These are phyloP conservation scores for Campaea margaritaria DNA, from an alignment of 2,888 invertebrate species.

Conservation along the genomic window DNA sequence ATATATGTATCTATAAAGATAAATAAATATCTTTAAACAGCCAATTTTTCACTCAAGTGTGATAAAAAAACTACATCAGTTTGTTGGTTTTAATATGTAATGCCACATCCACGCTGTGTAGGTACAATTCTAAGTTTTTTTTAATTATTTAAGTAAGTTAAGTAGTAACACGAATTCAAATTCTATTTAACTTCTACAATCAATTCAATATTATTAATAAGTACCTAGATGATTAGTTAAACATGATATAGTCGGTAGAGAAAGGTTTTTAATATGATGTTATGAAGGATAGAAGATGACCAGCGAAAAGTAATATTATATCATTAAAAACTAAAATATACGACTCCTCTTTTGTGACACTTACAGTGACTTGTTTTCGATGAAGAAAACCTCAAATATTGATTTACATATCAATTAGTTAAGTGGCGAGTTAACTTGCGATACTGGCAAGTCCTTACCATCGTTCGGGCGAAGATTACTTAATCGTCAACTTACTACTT, in stretches of 20 bases:
- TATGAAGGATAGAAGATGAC: background rate
- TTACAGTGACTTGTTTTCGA: slow-evolving; percentile 71
- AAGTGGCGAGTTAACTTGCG: no score
- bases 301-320: background rate
- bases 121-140: slow-evolving; percentile 7
- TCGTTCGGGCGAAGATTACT: no score
- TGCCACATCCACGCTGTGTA: no score
- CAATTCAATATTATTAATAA: slow-evolving; percentile 35
- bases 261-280: background rate
- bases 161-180: slow-evolving; percentile 13
- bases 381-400: slow-evolving; percentile 59
- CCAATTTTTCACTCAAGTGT: no score
- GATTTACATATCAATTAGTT: no score
- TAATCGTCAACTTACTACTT: no score
- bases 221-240: slow-evolving; percentile 16
- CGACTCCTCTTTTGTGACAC: slow-evolving; percentile 62
- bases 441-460: no score
- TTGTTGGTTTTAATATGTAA: background rate
- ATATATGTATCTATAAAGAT: no score
- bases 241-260: slow-evolving; percentile 9
- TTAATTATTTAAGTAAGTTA: background rate
- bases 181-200: slow-evolving; percentile 22
- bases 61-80: no score
- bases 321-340: background rate
- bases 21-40: no score